These are phyloP conservation scores for Actinia equina DNA, from an alignment of 64 coral and sea anemone species.

Conservation along the genomic window DNA sequence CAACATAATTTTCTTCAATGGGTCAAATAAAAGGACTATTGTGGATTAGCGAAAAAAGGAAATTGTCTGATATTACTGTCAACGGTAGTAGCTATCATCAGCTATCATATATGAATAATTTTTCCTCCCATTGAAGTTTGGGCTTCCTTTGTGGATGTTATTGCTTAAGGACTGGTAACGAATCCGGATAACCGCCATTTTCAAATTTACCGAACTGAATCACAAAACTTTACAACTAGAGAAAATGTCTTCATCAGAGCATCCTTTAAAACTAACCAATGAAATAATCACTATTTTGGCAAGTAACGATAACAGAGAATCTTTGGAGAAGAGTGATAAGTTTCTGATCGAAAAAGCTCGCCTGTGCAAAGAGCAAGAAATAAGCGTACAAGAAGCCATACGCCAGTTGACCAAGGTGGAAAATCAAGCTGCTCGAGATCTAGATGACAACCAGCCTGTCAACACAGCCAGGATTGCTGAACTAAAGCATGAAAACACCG, in stretches of 20 bases:
- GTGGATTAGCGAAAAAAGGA: too few species aligned
- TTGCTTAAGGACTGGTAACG: background rate
- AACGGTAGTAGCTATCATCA: too few species aligned
- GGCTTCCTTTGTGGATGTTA: background rate
- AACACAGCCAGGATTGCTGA: background rate
- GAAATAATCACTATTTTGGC: constrained; percentile 80
- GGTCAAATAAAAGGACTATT: too few species aligned
- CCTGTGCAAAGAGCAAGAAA: constrained; percentile 25
- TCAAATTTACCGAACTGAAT: background rate
- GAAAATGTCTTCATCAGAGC: background rate
- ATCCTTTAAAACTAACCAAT: background rate
- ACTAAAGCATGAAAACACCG: constrained; percentile 45
- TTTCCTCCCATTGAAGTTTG: too few species aligned
- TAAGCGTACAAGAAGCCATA: constrained; percentile 39
- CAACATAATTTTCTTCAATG: too few species aligned
- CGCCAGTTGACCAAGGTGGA: constrained; percentile 2
- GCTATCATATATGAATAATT: too few species aligned
- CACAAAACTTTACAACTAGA: background rate
- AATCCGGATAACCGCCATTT: background rate
- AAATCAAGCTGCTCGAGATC: constrained; percentile 15
- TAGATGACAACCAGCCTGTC: constrained; percentile 11
- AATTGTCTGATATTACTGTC: too few species aligned
- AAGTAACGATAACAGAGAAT: constrained; percentile 78
- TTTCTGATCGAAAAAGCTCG: constrained; percentile 16
- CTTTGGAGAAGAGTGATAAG: constrained; percentile 44